These are phyloP conservation scores for Ceuthmochares aereus DNA, from an alignment of 2,113 vertebrate genomes.

Conservation along the genomic window DNA sequence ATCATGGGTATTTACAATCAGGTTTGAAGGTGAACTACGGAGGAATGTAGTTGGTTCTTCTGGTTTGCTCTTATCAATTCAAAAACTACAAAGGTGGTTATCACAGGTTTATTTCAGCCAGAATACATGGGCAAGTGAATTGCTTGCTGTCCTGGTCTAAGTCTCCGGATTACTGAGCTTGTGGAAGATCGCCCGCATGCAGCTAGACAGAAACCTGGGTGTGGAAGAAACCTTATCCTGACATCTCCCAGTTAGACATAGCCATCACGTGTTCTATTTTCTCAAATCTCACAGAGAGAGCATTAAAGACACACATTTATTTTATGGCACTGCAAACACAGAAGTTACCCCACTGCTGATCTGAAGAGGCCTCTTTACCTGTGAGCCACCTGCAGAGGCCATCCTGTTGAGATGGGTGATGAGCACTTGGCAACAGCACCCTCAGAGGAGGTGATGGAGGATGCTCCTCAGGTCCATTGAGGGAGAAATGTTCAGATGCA, in stretches of 20 bases:
- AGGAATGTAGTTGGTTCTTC: not conserved
- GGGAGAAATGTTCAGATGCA: not conserved
- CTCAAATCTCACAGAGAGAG: not conserved
- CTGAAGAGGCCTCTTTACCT: not conserved
- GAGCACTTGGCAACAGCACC: not conserved
- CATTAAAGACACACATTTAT: not conserved
- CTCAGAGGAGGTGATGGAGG: not conserved
- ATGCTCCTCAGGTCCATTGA: fast-evolving
- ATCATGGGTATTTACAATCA: not conserved
- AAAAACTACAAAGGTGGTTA: not conserved
- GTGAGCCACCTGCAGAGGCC: not conserved
- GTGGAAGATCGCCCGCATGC: not conserved
- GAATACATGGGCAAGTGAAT: not conserved
- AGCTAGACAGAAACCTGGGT: not conserved
- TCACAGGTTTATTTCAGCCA: not conserved
- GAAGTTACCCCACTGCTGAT: not conserved
- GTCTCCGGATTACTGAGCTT: not conserved
- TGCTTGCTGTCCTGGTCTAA: not conserved
- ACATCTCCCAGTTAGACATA: not conserved
- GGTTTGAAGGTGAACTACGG: not conserved
- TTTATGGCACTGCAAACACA: not conserved
- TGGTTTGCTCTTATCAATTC: not conserved
- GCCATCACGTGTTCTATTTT: not conserved
- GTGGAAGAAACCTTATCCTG: not conserved
- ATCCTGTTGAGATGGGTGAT: not conserved